Evolutionary conservation across 2,888 invertebrate species (phyloP).

Genomic region (Lepetodrilus schrolli): DNA sequence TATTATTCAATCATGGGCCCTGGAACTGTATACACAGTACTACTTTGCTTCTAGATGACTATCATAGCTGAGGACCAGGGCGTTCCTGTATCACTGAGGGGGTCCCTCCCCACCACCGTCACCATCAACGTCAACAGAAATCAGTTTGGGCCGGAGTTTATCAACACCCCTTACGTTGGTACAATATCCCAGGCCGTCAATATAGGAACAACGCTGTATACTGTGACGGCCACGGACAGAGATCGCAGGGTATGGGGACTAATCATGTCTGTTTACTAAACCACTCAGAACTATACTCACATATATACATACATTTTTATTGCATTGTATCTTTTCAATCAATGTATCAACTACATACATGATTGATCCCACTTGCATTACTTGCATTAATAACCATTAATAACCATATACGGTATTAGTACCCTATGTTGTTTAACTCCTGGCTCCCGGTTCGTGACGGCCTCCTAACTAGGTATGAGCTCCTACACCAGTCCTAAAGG

Average conservation of each 20-base stretch:
- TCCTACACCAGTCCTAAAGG: no score
- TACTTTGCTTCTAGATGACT: slow-evolving; percentile 48
- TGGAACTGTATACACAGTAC: background rate
- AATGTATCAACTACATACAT: no score
- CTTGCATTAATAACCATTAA: no score
- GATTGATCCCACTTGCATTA: no score
- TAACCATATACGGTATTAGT: no score
- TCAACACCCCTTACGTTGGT: slow-evolving; percentile 45
- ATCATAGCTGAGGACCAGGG: slow-evolving; percentile 63
- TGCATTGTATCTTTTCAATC: no score
- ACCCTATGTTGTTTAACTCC: no score
- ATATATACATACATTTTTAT: no score
- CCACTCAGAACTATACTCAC: no score
- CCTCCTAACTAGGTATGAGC: no score
- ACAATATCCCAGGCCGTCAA: slow-evolving; percentile 46
- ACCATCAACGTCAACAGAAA: slow-evolving; percentile 61
- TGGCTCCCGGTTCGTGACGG: no score
- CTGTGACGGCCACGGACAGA: slow-evolving; percentile 51
- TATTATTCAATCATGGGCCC: no score
- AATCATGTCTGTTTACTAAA: background rate
- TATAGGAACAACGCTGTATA: slow-evolving; percentile 48
- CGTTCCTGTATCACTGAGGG: slow-evolving; percentile 47
- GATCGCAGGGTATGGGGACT: slow-evolving; percentile 48
- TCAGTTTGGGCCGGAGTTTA: slow-evolving; percentile 59
- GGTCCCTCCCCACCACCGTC: slow-evolving; percentile 50